A percentile compares a stretch with the other conserved stretches of the same genome.
These are phyloP conservation scores for Toxotes lorentzi DNA, from an alignment of 2,797 vertebrate species.

Conservation along the genomic window DNA sequence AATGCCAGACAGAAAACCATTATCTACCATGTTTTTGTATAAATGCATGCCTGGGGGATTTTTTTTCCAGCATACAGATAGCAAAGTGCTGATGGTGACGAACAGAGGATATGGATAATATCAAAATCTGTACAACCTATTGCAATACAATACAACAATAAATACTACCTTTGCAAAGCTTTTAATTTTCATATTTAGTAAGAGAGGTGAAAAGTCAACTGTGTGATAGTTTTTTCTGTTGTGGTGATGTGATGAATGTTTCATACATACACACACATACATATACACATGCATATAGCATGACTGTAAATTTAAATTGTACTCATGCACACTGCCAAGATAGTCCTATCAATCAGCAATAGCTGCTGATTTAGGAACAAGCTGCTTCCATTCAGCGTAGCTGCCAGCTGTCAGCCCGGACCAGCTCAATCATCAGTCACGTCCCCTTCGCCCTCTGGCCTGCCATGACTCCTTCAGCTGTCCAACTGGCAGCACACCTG, in stretches of 20 bases:
- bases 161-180: neutral
- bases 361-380: constrained; percentile 62
- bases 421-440: constrained; percentile 65
- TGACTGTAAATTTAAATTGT: constrained; percentile 8
- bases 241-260: neutral
- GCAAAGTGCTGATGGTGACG: neutral
- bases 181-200: constrained; percentile 17
- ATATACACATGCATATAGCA: too few relatives aligned
- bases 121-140: constrained; percentile 21
- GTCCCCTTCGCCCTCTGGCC: constrained; percentile 51
- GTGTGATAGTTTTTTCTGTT: neutral
- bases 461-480: constrained; percentile 47
- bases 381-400: constrained; percentile 59
- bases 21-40: constrained; percentile 39
- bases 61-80: constrained; percentile 10
- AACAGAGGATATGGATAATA: constrained; percentile 2
- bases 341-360: constrained; percentile 42
- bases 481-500: constrained; percentile 48
- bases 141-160: neutral
- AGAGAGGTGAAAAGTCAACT: neutral
- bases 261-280: neutral
- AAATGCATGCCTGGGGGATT: constrained; percentile 32
- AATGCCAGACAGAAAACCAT: constrained; percentile 40
- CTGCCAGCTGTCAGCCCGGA: constrained; percentile 52
- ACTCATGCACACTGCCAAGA: constrained; percentile 9